Evolutionary conservation across 2,113 vertebrate genomes (phyloP).

Genomic region (Solea senegalensis): DNA sequence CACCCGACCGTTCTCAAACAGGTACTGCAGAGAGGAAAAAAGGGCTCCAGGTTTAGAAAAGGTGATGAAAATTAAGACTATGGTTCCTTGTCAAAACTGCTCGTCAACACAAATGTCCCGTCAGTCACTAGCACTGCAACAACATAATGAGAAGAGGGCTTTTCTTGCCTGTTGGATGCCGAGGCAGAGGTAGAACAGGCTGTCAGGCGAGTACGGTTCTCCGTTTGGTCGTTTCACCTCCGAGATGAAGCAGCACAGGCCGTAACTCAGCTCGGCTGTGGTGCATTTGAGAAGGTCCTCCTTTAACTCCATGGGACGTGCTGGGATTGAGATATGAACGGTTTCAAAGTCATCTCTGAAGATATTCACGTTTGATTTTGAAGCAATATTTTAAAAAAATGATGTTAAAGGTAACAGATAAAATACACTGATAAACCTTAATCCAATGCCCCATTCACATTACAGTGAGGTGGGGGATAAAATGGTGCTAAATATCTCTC

Average conservation of each 20-base stretch:
- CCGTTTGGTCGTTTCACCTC: slow-evolving; percentile 93
- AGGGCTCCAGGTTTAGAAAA: neutral
- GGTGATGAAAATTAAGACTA: too few species aligned
- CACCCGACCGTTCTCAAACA: slow-evolving; percentile 97
- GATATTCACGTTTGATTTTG: too few species aligned
- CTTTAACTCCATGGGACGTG: slow-evolving; percentile 87
- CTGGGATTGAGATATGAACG: slow-evolving; percentile 63
- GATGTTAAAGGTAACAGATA: too few species aligned
- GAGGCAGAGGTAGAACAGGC: slow-evolving; percentile 97
- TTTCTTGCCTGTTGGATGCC: slow-evolving; percentile 93
- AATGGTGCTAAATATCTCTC: too few species aligned
- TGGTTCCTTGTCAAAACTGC: neutral
- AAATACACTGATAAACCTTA: too few species aligned
- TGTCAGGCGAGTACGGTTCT: slow-evolving; percentile 91
- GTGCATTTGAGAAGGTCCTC: slow-evolving; percentile 93
- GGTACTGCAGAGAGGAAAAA: slow-evolving; percentile 82
- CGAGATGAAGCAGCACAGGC: slow-evolving; percentile 92
- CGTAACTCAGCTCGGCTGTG: slow-evolving; percentile 94
- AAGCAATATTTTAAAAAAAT: too few species aligned
- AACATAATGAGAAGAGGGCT: neutral
- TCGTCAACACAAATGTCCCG: neutral
- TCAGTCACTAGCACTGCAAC: too few species aligned
- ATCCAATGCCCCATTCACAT: too few species aligned
- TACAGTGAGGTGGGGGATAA: too few species aligned
- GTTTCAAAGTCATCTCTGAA: neutral